Evolutionary conservation across 2,113 vertebrate genomes (phyloP), one percentile per base, ranked within the genome.

Genomic region (Solea senegalensis): DNA sequence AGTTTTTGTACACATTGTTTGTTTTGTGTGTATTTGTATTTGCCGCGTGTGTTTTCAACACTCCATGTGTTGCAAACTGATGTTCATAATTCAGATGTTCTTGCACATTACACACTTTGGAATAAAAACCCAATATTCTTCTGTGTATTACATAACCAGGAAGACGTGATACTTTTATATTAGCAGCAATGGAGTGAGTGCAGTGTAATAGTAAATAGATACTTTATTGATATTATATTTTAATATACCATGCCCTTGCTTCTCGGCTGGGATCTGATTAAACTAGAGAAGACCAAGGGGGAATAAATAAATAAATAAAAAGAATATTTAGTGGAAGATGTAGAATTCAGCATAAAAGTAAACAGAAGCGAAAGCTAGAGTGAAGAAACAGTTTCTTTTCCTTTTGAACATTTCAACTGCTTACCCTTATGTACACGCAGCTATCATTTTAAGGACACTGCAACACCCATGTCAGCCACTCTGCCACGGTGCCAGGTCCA

Each of bases 391-490:
- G 7, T 27, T 46, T n/a, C 8, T 65, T 56, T 45, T 11, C 44
- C 26, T 28, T 46, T 46, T 53, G 21, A 26, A 10, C 21, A 51
- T n/a, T 11, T 41, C 9, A 60, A 52, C 69, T 51, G 4, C 65
- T 9, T n/a, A 54, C 34, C 15, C 51, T 60, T 62, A 77, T 59
- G 61, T 53, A 52, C 50, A 51, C 50, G 16, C 15, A 51, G 21
- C 21, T 21, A 21, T 21, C 21, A 21, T 34, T 34, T 1, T 2
- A 3, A 34, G 28, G 28, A 34, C 5, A 6, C 34, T 34, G 34
- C 34, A 34, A 64, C 82, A 65, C 70, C 68, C 46, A 16, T 77
- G 70, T 75, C 69, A 69, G 64, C 69, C 55, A 15, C 54, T 49
- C 58, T 76, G 57, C 80, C 72, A 40, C 15, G 53, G 72, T 76